phyloP scores from a whole-genome alignment of 2,113 vertebrate species.

The Axis porcinus region DNA sequence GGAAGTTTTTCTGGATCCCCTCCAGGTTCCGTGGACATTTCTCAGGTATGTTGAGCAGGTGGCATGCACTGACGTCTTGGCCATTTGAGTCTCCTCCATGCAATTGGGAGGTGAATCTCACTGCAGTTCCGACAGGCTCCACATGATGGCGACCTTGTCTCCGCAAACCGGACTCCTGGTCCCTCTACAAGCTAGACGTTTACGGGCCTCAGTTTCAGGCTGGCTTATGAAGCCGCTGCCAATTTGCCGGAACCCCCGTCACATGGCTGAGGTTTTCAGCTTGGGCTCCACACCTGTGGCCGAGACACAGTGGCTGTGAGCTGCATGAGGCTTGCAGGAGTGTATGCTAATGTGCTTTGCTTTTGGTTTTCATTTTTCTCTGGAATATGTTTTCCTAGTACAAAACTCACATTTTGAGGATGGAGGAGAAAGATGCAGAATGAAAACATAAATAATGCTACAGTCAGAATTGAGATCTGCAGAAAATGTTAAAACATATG shows the following conservation, averaged over 20 bases:
- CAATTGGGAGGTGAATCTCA: not conserved
- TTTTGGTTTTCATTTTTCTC: not conserved
- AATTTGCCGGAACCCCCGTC: not conserved
- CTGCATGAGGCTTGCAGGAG: accelerated
- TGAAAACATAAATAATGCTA: not conserved
- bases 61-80: too few species aligned
- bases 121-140: constrained; percentile 64
- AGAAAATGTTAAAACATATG: not conserved
- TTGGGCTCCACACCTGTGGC: not conserved
- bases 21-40: too few species aligned
- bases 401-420: not conserved
- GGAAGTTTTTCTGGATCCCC: not conserved
- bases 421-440: not conserved
- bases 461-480: not conserved
- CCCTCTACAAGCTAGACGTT: not conserved
- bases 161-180: constrained; percentile 24
- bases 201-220: not conserved
- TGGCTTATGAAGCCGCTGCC: not conserved
- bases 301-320: accelerated
- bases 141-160: constrained; percentile 73
- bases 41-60: not conserved
- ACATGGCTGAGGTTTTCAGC: not conserved
- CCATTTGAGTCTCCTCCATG: not conserved
- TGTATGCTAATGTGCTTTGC: not conserved
- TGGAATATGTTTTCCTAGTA: not conserved